Evolutionary conservation across 1,140 invertebrate species (phyloP).

Genomic region (Drosophila yakuba): DNA sequence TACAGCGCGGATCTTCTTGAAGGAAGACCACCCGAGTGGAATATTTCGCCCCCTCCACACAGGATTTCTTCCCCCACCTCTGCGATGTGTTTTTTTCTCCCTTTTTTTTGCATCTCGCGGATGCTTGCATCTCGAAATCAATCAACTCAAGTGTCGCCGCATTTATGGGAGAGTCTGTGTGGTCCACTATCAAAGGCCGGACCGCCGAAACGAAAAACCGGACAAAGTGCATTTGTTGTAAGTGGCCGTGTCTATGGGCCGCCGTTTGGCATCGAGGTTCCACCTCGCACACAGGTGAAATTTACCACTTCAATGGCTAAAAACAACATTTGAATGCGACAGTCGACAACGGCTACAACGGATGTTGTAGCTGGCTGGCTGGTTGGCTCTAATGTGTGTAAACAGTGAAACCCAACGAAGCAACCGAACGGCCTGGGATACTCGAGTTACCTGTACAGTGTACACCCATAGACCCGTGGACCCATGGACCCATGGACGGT

Average conservation of each 20-base stretch:
- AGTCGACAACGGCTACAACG: conserved; percentile 72
- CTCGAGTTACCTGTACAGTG: conserved; percentile 28
- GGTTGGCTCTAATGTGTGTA: conserved; percentile 65
- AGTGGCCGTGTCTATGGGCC: conserved; percentile 76
- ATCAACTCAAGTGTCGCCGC: conserved; percentile 77
- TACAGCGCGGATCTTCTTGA: neutral
- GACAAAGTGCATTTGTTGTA: conserved; percentile 78
- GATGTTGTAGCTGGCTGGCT: conserved; percentile 49
- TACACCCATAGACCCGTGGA: neutral
- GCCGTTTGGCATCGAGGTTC: conserved; percentile 24
- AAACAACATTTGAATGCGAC: conserved; percentile 81
- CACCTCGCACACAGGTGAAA: conserved; percentile 80
- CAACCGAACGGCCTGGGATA: conserved; percentile 1
- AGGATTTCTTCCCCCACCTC: conserved; percentile 17
- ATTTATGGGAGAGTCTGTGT: conserved; percentile 51
- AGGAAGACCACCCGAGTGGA: conserved; percentile 69
- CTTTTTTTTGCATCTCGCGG: conserved; percentile 72
- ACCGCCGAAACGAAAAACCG: conserved; percentile 42
- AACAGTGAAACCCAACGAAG: conserved; percentile 52
- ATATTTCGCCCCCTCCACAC: conserved; percentile 19
- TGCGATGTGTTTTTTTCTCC: conserved; percentile 7
- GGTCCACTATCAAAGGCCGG: conserved; percentile 77
- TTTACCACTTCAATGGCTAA: conserved; percentile 81
- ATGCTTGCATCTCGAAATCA: conserved; percentile 70
- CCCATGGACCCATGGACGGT: neutral